phyloP scores from a whole-genome alignment of 2,113 vertebrate genomes.

The Vicugna pacos region DNA sequence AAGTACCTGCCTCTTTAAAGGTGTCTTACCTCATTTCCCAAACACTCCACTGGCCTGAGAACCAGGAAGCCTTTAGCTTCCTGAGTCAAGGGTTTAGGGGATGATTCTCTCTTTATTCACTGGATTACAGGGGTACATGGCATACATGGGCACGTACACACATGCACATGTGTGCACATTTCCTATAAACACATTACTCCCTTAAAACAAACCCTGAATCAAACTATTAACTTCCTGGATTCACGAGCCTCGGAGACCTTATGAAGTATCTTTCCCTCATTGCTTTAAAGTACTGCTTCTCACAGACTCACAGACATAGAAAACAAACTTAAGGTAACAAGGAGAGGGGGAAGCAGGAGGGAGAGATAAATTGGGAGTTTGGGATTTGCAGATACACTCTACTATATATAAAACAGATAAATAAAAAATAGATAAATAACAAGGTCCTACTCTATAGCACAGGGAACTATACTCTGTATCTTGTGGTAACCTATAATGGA shows the following conservation, averaged over 20 bases:
- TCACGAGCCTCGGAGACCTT: not conserved
- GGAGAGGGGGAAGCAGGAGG: too few species aligned
- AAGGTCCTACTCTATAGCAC: too few species aligned
- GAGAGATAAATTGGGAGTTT: too few species aligned
- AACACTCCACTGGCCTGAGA: not conserved
- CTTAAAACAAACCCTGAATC: not conserved
- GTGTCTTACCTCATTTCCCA: not conserved
- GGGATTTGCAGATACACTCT: too few species aligned
- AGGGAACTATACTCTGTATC: too few species aligned
- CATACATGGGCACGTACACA: not conserved
- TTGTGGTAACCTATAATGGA: too few species aligned
- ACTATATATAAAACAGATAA: too few species aligned
- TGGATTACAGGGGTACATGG: not conserved
- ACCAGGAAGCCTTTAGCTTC: not conserved
- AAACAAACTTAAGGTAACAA: too few species aligned
- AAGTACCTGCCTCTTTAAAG: not conserved
- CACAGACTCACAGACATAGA: too few species aligned
- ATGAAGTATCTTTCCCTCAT: not conserved
- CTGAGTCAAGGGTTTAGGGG: not conserved
- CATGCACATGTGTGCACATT: not conserved
- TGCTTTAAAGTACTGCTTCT: not conserved
- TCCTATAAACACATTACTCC: not conserved
- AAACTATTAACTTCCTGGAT: not conserved
- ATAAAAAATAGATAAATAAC: too few species aligned
- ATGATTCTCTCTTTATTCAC: slow-evolving; percentile 4